Base-by-base conservation (phyloP, 2,113 vertebrate species). In the Mohoua ochrocephala region DNA sequence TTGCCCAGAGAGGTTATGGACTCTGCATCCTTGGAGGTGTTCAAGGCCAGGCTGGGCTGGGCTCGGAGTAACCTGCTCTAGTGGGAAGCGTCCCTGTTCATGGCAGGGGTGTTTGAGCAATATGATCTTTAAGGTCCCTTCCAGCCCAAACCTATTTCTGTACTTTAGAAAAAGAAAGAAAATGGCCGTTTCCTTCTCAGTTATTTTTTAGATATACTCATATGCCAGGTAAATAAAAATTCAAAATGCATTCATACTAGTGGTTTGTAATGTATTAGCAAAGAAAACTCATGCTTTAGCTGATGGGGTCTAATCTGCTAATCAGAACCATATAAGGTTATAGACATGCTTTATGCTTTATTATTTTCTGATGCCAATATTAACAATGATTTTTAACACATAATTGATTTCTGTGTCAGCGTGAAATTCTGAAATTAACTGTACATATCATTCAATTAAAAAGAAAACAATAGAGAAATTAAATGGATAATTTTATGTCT, bases 11-110 rank as follows among this genome's bases (percentile, higher is more conserved):
- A 21, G 8, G 19, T 35, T 26, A 11, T 42, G 16, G 16, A 24
- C 13, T 42, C 35, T 0, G 0, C 52, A 76, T 57, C 31, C 52
- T 35, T 31, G 52, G 13, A 21, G 7, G 10, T 42, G 26, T 49
- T 67, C 52, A 57, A 35, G 71, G 21, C 35, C 26, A 67, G 20
- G 11, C 20, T 42, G 70, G 42, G 49, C 3, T 49, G 35, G 42
- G 15, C 35, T 75, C 52, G 30, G 20, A 67, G 24, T 30, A 41
- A 30, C 30, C 42, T 11, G 24, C 20, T 31, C 13, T 35, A 11
- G 15, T 26, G 35, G 13, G n/a, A 56, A 41, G 35, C 19, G 24
- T 35, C 35, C 5, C 42, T 31, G 35, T 11, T 35, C 13, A 4
- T 21, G 9, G 44, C 20, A 57, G 35, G 5, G 21, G 11, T 8